Conservation (phyloP, 2,888 invertebrate species). For the Bugulina stolonifera region DNA sequence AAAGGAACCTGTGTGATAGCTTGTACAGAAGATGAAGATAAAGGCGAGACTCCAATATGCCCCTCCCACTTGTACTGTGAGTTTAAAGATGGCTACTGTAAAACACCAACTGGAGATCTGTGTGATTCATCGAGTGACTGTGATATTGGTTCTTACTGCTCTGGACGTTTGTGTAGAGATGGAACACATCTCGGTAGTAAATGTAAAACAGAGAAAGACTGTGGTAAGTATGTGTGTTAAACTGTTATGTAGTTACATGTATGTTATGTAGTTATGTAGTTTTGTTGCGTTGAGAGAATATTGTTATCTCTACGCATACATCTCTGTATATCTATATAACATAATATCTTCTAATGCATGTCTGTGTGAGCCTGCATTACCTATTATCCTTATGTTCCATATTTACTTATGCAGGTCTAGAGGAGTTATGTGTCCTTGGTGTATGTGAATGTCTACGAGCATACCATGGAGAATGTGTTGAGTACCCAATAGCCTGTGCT, state of each 20-base stretch:
- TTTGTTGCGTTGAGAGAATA: neutral
- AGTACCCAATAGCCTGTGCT: constrained; percentile 2
- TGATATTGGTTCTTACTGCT: neutral
- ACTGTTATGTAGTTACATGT: neutral
- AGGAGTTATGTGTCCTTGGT: constrained; percentile 1
- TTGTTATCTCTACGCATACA: no score
- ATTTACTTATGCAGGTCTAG: neutral
- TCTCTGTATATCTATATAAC: no score
- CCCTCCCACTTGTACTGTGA: constrained; percentile 8
- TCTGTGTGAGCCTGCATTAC: no score
- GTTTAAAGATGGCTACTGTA: constrained; percentile 5
- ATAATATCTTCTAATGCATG: no score
- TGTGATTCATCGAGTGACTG: constrained; percentile 9
- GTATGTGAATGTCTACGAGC: neutral
- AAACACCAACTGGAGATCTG: neutral
- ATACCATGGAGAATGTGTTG: neutral
- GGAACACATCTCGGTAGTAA: neutral
- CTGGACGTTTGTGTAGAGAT: neutral
- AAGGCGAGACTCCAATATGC: neutral
- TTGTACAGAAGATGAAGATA: neutral
- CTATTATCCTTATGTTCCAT: no score
- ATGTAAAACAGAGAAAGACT: neutral
- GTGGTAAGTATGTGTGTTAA: constrained; percentile 1
- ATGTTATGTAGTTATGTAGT: neutral
- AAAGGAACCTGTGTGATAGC: neutral